phyloP scores from a whole-genome alignment of 2,113 vertebrate species.

The Beaufortia kweichowensis region DNA sequence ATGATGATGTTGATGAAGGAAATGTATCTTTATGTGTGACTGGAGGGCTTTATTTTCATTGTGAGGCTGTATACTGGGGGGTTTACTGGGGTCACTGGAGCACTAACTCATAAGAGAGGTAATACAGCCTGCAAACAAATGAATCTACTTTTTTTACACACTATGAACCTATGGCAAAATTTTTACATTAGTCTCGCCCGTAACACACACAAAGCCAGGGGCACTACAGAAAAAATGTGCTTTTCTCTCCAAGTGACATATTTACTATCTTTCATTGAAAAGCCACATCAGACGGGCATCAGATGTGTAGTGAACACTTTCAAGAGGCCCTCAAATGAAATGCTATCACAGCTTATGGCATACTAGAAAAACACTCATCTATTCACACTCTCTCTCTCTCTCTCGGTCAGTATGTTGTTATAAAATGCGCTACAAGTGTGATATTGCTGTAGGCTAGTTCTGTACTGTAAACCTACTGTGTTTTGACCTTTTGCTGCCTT shows the following conservation, averaged over 20 bases:
- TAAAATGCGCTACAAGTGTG: constrained; percentile 22
- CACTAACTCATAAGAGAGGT: constrained; percentile 17
- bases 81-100: constrained; percentile 18
- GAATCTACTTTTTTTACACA: constrained; percentile 26
- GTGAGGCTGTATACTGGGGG: constrained; percentile 13
- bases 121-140: constrained; percentile 33
- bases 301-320: constrained; percentile 24
- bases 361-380: constrained; percentile 13
- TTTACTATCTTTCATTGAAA: constrained; percentile 26
- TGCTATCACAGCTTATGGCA: constrained; percentile 16
- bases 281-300: constrained; percentile 6
- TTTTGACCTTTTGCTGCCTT: constrained; percentile 22
- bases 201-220: constrained; percentile 24
- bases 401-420: neutral
- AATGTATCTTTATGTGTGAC: constrained; percentile 5
- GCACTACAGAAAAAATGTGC: neutral
- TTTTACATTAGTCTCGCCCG: constrained; percentile 40
- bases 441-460: constrained; percentile 36
- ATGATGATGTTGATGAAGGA: constrained; percentile 17
- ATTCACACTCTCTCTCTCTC: neutral
- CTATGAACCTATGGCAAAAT: constrained; percentile 19
- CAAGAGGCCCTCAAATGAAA: constrained; percentile 33
- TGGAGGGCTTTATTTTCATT: constrained; percentile 18
- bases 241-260: constrained; percentile 20
- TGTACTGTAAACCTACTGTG: constrained; percentile 13